Evolutionary conservation across 2,113 vertebrate species (phyloP).

Genomic region (Saimiri boliviensis): DNA sequence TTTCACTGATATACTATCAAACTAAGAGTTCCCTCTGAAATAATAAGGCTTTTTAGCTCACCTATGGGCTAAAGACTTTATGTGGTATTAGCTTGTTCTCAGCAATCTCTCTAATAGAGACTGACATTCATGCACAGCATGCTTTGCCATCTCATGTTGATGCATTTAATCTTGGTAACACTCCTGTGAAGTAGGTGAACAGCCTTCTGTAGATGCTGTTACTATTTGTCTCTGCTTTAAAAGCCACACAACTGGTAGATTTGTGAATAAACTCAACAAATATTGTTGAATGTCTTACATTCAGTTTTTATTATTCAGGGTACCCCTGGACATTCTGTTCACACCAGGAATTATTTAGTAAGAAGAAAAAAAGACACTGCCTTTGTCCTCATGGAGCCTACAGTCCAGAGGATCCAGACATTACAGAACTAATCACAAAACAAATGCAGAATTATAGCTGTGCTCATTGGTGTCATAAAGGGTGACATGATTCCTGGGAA

Average conservation of each 20-base stretch:
- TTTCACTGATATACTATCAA: neutral
- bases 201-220: neutral
- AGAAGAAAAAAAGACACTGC: neutral
- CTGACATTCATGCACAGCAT: neutral
- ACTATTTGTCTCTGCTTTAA: neutral
- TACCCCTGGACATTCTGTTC: neutral
- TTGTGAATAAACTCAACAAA: neutral
- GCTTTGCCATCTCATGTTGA: neutral
- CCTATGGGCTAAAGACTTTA: neutral
- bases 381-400: neutral
- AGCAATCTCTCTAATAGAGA: neutral
- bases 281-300: neutral
- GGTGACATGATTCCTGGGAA: neutral
- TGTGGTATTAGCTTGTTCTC: neutral
- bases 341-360: neutral
- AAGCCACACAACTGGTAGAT: neutral
- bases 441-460: neutral
- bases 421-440: neutral
- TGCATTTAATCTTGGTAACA: neutral
- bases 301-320: too few relatives aligned
- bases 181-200: neutral
- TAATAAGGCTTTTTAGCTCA: neutral
- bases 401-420: neutral
- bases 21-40: neutral
- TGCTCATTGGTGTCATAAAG: neutral